These are phyloP conservation scores for Choristoneura fumiferana DNA, from an alignment of 1,140 invertebrate species.

Conservation along the genomic window DNA sequence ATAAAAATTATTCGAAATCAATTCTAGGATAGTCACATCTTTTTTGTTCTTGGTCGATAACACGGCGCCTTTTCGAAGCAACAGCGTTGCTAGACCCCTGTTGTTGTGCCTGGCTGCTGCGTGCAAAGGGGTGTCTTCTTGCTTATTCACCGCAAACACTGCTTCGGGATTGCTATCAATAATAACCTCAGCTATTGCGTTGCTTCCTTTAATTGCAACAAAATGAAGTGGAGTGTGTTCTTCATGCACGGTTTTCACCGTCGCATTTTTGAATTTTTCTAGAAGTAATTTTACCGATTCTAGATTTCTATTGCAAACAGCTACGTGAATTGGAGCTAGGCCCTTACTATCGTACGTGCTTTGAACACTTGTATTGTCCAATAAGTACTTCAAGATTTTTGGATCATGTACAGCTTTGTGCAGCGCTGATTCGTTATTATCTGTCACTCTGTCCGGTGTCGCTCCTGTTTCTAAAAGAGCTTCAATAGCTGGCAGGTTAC, in stretches of 20 bases:
- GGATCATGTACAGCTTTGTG: too few relatives aligned
- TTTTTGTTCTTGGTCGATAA: background rate
- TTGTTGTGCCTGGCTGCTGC: background rate
- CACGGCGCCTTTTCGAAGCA: background rate
- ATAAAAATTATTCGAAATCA: background rate
- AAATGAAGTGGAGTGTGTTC: background rate
- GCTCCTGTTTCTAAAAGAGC: too few relatives aligned
- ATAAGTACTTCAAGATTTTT: too few relatives aligned
- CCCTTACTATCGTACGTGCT: too few relatives aligned
- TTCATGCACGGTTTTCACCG: too few relatives aligned
- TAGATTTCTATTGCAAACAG: too few relatives aligned
- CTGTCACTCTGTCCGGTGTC: too few relatives aligned
- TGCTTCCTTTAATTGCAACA: background rate
- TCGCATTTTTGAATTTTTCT: background rate
- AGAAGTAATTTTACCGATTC: background rate
- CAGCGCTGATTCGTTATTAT: too few relatives aligned
- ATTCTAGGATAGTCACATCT: background rate
- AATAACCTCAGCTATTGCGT: background rate
- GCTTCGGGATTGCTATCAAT: background rate
- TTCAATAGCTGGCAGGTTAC: too few relatives aligned
- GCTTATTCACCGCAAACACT: background rate
- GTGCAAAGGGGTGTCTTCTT: background rate
- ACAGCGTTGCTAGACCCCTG: background rate
- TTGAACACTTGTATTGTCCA: too few relatives aligned
- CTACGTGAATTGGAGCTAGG: too few relatives aligned